Evolutionary conservation across 2,888 invertebrate genomes (phyloP).

Genomic region (Phymatocera aterrima): DNA sequence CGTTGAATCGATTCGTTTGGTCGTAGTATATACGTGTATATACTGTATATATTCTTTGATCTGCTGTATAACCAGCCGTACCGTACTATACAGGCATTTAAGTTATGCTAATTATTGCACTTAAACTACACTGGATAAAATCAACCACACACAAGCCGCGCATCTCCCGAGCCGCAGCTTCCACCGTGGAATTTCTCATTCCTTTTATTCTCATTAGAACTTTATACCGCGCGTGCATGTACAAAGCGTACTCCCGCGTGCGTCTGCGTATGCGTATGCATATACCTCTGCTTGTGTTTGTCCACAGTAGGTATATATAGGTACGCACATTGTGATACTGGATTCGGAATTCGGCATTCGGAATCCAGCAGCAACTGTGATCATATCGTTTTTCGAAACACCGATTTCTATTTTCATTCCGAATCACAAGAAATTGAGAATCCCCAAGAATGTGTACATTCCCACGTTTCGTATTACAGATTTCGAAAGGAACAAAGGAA

Average conservation of each 20-base stretch:
- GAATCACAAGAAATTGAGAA: too few relatives aligned
- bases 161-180: background rate
- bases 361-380: too few relatives aligned
- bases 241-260: too few relatives aligned
- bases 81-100: background rate
- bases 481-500: too few relatives aligned
- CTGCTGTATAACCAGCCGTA: background rate
- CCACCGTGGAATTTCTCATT: conserved; percentile 7
- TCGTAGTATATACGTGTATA: background rate
- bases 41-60: background rate
- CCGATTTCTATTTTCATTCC: too few relatives aligned
- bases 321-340: too few relatives aligned
- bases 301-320: too few relatives aligned
- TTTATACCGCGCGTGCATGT: background rate
- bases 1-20: conserved; percentile 37
- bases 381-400: too few relatives aligned
- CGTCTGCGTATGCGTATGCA: background rate
- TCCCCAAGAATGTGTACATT: too few relatives aligned
- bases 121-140: conserved; percentile 40
- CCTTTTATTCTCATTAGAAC: conserved; percentile 24
- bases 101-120: conserved; percentile 42
- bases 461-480: too few relatives aligned
- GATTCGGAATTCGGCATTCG: too few relatives aligned
- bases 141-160: background rate
- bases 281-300: too few relatives aligned